Percentiles rank a stretch among this genome's conserved stretches.
phyloP scores from a whole-genome alignment of 2,797 vertebrate genomes.

The Tadarida brasiliensis region DNA sequence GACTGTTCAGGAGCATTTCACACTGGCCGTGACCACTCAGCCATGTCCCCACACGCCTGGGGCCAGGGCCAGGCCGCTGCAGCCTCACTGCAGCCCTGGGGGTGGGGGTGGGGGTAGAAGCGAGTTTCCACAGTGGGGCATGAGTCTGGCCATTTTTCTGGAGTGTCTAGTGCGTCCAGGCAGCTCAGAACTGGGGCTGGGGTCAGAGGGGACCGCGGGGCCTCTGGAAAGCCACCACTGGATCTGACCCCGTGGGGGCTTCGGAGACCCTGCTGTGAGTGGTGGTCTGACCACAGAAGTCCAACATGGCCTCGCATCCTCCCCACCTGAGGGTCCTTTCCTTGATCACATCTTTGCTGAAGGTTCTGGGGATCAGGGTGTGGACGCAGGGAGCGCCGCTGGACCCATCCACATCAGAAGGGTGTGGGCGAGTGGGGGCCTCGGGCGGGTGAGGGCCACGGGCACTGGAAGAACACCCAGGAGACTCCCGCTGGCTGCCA shows the following conservation, averaged over 20 bases:
- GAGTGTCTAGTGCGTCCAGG: rapidly evolving
- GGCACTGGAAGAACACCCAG: background rate
- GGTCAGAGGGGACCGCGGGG: background rate
- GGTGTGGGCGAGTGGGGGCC: background rate
- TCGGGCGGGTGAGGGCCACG: background rate
- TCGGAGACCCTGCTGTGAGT: background rate
- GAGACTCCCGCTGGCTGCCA: background rate
- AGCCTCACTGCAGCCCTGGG: background rate
- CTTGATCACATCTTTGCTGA: rapidly evolving
- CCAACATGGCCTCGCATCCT: rapidly evolving
- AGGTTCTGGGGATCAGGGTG: background rate
- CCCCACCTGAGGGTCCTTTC: background rate
- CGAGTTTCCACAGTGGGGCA: rapidly evolving
- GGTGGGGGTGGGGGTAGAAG: background rate
- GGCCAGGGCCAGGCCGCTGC: background rate
- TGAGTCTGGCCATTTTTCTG: background rate
- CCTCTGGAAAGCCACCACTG: background rate
- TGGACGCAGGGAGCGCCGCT: rapidly evolving
- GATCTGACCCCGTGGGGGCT: too few relatives aligned
- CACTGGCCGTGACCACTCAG: rapidly evolving
- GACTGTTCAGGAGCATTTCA: background rate
- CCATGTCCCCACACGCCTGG: rapidly evolving
- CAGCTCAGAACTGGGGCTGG: background rate
- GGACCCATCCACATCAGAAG: background rate
- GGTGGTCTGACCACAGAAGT: too few relatives aligned